phyloP scores from a whole-genome alignment of 2,888 invertebrate genomes.

The Torymus aiolomorphi region DNA sequence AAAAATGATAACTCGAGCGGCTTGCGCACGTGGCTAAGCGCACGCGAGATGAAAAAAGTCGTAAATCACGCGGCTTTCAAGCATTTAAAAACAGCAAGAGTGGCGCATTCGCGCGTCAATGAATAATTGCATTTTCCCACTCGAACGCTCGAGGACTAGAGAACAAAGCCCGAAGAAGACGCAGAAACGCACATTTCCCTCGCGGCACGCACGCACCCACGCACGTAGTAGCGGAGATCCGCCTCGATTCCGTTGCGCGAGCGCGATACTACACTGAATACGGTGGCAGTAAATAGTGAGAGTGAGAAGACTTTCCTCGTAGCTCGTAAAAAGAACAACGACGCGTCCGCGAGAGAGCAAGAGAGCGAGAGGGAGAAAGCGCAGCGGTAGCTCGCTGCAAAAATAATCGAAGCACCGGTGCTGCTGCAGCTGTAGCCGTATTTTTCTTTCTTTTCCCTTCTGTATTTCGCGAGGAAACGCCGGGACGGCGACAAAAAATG shows the following conservation, averaged over 20 bases:
- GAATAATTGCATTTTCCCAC: slow-evolving; percentile 40
- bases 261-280: slow-evolving; percentile 43
- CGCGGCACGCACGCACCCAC: not conserved
- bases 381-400: slow-evolving; percentile 25
- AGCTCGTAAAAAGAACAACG: slow-evolving; percentile 37
- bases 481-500: not conserved
- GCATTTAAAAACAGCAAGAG: not conserved
- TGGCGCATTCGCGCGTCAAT: slow-evolving; percentile 8
- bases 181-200: not conserved
- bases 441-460: too few relatives aligned
- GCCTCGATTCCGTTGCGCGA: slow-evolving; percentile 3
- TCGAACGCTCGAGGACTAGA: slow-evolving; percentile 29
- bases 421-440: too few relatives aligned
- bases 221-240: not conserved
- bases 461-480: too few relatives aligned
- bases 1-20: too few relatives aligned
- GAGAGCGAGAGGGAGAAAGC: slow-evolving; percentile 26
- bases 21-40: not conserved
- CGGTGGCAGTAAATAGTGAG: slow-evolving; percentile 36
- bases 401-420: slow-evolving; percentile 44
- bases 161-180: too few relatives aligned
- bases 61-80: slow-evolving; percentile 6
- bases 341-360: not conserved
- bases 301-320: slow-evolving; percentile 31
- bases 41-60: not conserved